Percentiles rank a stretch among this genome's conserved stretches.
These are phyloP conservation scores for Pachydiplax longipennis DNA, from an alignment of 2,888 invertebrate genomes.

Conservation along the genomic window DNA sequence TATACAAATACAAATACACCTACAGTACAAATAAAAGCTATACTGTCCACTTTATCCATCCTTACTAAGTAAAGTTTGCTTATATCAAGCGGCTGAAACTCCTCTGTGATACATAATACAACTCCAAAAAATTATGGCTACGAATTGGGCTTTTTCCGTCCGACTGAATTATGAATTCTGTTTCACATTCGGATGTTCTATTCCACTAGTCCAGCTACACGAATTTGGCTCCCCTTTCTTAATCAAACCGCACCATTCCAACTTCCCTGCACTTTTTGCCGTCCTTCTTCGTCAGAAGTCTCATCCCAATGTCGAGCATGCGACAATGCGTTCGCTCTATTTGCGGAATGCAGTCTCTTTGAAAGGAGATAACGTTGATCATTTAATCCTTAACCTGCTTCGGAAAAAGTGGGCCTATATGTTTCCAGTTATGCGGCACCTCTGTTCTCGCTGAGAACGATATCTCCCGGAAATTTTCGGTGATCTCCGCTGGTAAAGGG, in stretches of 20 bases:
- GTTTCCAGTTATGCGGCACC: neutral
- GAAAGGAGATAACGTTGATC: slow-evolving; percentile 17
- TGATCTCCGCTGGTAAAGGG: neutral
- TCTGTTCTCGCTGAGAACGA: neutral
- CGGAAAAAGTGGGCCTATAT: neutral
- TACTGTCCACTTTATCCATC: too few relatives aligned
- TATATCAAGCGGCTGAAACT: too few relatives aligned
- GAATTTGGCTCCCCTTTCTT: neutral
- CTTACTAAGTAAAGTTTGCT: too few relatives aligned
- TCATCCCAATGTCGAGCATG: neutral
- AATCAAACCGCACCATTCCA: neutral
- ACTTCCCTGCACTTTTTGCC: neutral
- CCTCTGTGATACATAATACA: too few relatives aligned
- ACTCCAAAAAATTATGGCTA: too few relatives aligned
- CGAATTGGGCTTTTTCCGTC: too few relatives aligned
- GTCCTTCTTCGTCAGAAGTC: neutral
- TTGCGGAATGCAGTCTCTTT: neutral
- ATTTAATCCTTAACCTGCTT: neutral
- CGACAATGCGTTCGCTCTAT: neutral
- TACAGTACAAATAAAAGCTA: too few relatives aligned
- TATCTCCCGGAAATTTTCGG: neutral
- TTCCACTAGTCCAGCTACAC: neutral
- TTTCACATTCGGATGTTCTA: neutral
- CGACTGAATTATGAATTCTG: too few relatives aligned
- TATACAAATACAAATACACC: too few relatives aligned